Percentiles rank a stretch among this genome's conserved stretches.
phyloP scores from a whole-genome alignment of 2,113 vertebrate species.

The Mustela lutreola region DNA sequence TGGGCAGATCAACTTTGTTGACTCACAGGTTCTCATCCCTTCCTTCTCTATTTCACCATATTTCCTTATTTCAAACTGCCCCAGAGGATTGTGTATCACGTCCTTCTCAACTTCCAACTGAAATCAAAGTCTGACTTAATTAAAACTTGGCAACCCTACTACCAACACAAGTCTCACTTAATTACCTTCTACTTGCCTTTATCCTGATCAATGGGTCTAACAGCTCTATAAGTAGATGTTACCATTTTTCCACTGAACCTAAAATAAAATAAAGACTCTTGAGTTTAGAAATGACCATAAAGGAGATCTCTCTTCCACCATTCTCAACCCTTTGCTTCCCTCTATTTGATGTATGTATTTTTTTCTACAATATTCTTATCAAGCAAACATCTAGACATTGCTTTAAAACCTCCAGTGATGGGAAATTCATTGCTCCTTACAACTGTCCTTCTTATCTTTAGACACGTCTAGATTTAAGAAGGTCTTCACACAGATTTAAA shows the following conservation, averaged over 20 bases:
- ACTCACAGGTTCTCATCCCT: not conserved
- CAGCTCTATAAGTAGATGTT: not conserved
- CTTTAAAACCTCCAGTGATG: conserved; percentile 42
- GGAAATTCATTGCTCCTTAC: conserved; percentile 48
- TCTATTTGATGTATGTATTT: not conserved
- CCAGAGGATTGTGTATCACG: not conserved
- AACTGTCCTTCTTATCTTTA: conserved; percentile 47
- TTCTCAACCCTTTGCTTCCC: not conserved
- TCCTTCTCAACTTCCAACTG: not conserved
- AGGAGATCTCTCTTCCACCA: not conserved
- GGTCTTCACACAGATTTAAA: conserved; percentile 11
- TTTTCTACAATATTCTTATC: conserved; percentile 19
- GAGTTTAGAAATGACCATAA: not conserved
- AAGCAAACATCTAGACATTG: conserved; percentile 11
- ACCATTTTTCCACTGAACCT: conserved; percentile 3
- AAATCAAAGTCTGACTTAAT: conserved; percentile 5
- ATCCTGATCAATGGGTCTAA: conserved; percentile 3
- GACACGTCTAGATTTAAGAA: conserved; percentile 31
- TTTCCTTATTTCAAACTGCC: not conserved
- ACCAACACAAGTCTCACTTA: not conserved
- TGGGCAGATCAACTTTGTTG: not conserved
- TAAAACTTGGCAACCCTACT: not conserved
- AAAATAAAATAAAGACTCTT: conserved; percentile 15
- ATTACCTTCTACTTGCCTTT: not conserved
- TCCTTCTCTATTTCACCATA: not conserved